These are phyloP conservation scores for Melanotaenia pygmaea DNA, from an alignment of 2,797 vertebrate species.

Conservation along the genomic window DNA sequence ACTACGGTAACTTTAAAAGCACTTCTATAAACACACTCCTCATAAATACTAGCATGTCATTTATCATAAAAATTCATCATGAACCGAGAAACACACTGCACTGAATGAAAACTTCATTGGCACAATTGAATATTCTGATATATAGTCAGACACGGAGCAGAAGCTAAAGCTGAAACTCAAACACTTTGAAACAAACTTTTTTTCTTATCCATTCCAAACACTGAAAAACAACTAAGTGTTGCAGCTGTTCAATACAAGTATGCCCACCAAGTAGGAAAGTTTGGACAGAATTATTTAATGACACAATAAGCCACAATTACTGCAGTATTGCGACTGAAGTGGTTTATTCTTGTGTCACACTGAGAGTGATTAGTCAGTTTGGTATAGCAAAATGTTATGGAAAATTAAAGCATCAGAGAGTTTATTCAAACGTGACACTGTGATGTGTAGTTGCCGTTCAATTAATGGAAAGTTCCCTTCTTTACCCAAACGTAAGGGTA, in stretches of 20 bases:
- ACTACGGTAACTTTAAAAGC: too few relatives aligned
- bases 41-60: too few relatives aligned
- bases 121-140: too few relatives aligned
- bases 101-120: too few relatives aligned
- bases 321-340: not conserved
- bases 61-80: too few relatives aligned
- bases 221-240: too few relatives aligned
- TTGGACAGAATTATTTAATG: not conserved
- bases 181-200: too few relatives aligned
- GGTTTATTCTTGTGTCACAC: not conserved
- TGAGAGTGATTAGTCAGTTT: not conserved
- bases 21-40: too few relatives aligned
- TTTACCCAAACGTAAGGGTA: constrained; percentile 55
- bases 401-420: not conserved
- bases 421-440: not conserved
- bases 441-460: not conserved
- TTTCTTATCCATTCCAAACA: too few relatives aligned
- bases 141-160: too few relatives aligned
- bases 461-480: constrained; percentile 6
- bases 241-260: not conserved
- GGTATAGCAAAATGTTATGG: not conserved
- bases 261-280: not conserved
- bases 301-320: not conserved
- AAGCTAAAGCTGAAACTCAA: too few relatives aligned
- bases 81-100: too few relatives aligned